These are phyloP conservation scores for Seira ritae DNA, from an alignment of 2,888 invertebrate genomes.

Conservation along the genomic window DNA sequence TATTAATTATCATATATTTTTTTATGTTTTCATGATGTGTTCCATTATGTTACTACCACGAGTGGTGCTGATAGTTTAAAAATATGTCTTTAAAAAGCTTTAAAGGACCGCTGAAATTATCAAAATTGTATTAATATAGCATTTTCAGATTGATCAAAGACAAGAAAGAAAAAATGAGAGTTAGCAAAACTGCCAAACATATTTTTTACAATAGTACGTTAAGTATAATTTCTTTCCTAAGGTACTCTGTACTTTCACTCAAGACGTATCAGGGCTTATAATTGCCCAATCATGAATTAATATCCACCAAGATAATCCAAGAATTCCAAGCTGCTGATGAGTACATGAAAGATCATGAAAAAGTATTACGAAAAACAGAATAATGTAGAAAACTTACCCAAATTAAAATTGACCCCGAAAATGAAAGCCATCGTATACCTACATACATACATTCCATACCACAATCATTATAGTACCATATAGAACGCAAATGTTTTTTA, in stretches of 20 bases:
- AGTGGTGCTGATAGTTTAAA: conserved; percentile 35
- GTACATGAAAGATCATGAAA: no score
- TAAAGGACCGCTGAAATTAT: no score
- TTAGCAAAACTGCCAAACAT: conserved; percentile 11
- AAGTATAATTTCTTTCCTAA: neutral
- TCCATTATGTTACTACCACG: conserved; percentile 40
- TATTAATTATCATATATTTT: conserved; percentile 2
- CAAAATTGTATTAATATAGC: no score
- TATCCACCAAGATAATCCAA: no score
- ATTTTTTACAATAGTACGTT: conserved; percentile 4
- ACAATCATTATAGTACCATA: no score
- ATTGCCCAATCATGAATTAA: neutral
- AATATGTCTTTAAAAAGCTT: neutral
- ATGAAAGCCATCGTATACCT: no score
- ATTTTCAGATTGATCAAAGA: neutral
- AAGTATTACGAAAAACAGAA: no score
- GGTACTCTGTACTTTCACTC: conserved; percentile 14
- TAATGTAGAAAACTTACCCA: no score
- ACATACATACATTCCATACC: no score
- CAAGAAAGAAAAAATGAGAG: neutral
- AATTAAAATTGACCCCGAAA: no score
- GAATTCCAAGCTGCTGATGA: no score
- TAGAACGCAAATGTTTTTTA: no score
- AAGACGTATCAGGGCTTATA: conserved; percentile 18
- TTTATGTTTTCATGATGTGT: conserved; percentile 30